These are phyloP conservation scores for Agapornis roseicollis DNA, from an alignment of 2,113 vertebrate genomes.

Conservation along the genomic window DNA sequence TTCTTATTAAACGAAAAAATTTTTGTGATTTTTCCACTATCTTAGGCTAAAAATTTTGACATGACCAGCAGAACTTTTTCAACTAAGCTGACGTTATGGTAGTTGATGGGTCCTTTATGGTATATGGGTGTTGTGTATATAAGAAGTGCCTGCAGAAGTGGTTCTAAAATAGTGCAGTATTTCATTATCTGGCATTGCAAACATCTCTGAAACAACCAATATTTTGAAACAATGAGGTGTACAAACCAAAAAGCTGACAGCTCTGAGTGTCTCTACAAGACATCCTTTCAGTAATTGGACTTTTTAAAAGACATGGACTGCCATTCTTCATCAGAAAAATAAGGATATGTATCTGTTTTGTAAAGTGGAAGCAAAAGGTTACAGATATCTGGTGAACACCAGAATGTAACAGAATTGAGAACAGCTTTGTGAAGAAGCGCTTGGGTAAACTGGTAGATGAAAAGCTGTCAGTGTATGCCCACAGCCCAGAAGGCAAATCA, in stretches of 20 bases:
- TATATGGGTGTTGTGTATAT: background rate
- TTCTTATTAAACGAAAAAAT: background rate
- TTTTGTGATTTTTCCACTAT: background rate
- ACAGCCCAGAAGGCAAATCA: background rate
- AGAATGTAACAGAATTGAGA: background rate
- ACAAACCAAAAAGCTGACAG: background rate
- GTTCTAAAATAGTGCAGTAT: background rate
- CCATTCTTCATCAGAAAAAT: background rate
- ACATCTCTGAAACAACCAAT: background rate
- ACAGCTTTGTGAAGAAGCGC: background rate
- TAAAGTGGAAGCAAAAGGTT: background rate
- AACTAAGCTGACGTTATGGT: background rate
- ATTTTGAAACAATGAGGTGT: background rate
- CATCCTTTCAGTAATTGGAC: background rate
- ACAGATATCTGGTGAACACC: background rate
- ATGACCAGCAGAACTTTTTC: background rate
- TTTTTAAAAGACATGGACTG: background rate
- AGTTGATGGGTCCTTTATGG: background rate
- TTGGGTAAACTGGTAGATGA: background rate
- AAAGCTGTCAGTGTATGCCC: background rate
- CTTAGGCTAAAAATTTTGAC: background rate
- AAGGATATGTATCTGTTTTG: accelerated
- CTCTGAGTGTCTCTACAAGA: background rate
- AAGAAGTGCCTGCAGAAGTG: background rate
- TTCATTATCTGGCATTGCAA: background rate